A percentile compares a stretch with the other conserved stretches of the same genome.
Evolutionary conservation across 2,888 invertebrate species (phyloP).

Genomic region (Rhagium mordax): DNA sequence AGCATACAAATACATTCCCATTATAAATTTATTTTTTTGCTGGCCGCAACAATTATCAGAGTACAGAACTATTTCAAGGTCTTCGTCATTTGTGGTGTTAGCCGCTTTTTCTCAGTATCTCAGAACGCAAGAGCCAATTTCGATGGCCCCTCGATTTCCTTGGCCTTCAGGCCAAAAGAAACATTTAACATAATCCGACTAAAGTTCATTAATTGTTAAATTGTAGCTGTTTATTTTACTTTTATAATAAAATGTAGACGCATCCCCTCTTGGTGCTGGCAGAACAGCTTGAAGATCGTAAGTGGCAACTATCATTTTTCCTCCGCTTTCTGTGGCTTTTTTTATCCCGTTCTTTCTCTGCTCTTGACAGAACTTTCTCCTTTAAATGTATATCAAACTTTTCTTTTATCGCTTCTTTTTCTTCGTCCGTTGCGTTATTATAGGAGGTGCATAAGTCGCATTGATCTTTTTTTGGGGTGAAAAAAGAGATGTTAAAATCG

Average conservation of each 20-base stretch:
- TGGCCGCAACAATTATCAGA: slow-evolving; percentile 44
- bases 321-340: background rate
- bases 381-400: background rate
- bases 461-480: background rate
- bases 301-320: too few species aligned
- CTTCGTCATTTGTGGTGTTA: background rate
- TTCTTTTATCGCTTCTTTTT: background rate
- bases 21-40: slow-evolving; percentile 41
- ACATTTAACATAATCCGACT: background rate
- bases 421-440: background rate
- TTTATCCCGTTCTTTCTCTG: background rate
- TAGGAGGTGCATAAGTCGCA: background rate
- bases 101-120: background rate
- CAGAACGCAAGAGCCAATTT: background rate
- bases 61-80: background rate
- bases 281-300: too few species aligned
- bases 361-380: background rate
- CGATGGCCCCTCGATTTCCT: background rate
- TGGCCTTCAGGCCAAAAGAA: slow-evolving; percentile 7
- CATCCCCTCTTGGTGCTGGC: too few species aligned
- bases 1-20: slow-evolving; percentile 46
- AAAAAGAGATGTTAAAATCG: slow-evolving; percentile 11
- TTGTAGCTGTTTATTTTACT: background rate
- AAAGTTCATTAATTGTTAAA: background rate
- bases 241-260: background rate